Evolutionary conservation across 2,113 vertebrate genomes (phyloP), one percentile per base, ranked within the genome.

Genomic region (Ophiodon elongatus): DNA sequence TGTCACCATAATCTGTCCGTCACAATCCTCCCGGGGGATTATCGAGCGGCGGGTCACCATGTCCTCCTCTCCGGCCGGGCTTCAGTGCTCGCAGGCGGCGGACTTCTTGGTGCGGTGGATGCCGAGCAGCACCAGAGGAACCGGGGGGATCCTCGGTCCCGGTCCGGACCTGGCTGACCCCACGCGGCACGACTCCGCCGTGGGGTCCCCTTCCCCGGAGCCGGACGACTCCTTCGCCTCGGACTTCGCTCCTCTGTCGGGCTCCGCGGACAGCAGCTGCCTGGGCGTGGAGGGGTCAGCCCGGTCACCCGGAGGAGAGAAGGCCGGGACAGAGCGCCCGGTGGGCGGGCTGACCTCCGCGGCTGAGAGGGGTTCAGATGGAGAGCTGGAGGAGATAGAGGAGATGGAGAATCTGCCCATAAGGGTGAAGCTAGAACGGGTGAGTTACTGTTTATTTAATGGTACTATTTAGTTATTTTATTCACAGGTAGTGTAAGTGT

Each of bases 351-450:
- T 39, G 4, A 35, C 60, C 4, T 67, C 82, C 21, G 79, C 6
- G 9, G 31, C 76, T 9, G 13, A 4, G 15, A 67, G 47, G 27
- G 29, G 14, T 33, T 62, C 80, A 41, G 43, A 72, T 57, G 79
- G 63, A 56, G 85, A 89, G 25, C 23, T 88, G 74, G 79, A 91
- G 23, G 85, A 65, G 76, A 15, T 82, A 65, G 91, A 79, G 27
- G 87, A 88, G 4, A 14, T 45, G 43, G 43, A 50, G 19, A 92
- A 94, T 0, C 89, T 96, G 70, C 91, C 95, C 3, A 92, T 98
- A 73, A 91, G 93, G 63, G 93, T 95, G 79, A 97, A 96, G 85
- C 95, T 99, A 4, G 96, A 98, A 70, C 96, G 99, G 96, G 98
- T 98, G 93, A 79, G 73, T 29, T 25, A 21, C 4, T 4, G 41